phyloP scores from a whole-genome alignment of 2,888 invertebrate genomes.

The Cyrtodaria siliqua region DNA sequence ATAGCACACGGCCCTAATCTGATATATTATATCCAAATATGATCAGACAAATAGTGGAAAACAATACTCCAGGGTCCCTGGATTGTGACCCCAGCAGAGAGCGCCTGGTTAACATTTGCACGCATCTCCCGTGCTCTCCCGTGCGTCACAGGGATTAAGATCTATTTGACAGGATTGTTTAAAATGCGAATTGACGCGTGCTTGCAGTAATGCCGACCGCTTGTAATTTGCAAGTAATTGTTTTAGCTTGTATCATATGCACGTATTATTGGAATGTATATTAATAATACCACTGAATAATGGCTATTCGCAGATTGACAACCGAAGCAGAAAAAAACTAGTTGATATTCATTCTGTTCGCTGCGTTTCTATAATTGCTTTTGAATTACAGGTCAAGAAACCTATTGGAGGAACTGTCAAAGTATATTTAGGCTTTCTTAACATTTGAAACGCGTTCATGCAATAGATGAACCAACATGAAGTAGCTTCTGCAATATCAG shows the following conservation, averaged over 20 bases:
- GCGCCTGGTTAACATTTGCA: conserved; percentile 51
- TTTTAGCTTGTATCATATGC: conserved; percentile 63
- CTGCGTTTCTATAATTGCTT: conserved; percentile 34
- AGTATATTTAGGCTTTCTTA: background rate
- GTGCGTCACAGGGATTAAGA: conserved; percentile 48
- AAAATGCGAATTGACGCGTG: conserved; percentile 64
- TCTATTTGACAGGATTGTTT: conserved; percentile 61
- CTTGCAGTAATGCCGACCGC: conserved; percentile 42
- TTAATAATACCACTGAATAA: conserved; percentile 50
- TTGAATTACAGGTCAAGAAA: conserved; percentile 19
- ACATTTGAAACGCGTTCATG: conserved; percentile 1
- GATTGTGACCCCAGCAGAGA: conserved; percentile 40
- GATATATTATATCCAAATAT: conserved; percentile 65
- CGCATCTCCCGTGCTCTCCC: conserved; percentile 33
- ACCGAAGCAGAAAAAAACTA: conserved; percentile 51
- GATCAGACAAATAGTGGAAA: conserved; percentile 62
- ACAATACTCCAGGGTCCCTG: conserved; percentile 57
- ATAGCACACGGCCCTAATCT: conserved; percentile 47
- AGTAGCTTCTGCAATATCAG: no score
- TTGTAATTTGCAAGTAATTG: conserved; percentile 54
- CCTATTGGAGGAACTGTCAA: conserved; percentile 1
- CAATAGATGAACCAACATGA: background rate
- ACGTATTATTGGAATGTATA: conserved; percentile 61
- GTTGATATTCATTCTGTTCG: conserved; percentile 49
- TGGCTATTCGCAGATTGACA: conserved; percentile 38